phyloP scores from a whole-genome alignment of 2,113 vertebrate species.

The Bos taurus region ARS-UCD2.0 NC_037330.1:55800501-55801000 shows the following conservation, averaged over 20 bases:
- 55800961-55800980: too few relatives aligned
- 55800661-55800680: not conserved
- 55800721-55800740: not conserved
- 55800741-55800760: not conserved
- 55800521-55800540: not conserved
- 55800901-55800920: too few relatives aligned
- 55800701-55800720: not conserved
- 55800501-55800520: not conserved
- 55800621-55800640: not conserved
- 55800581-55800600: not conserved
- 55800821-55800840: not conserved
- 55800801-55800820: not conserved
- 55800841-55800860: not conserved
- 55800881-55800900: not conserved
- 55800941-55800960: too few relatives aligned
- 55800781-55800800: not conserved
- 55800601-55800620: not conserved
- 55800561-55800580: not conserved
- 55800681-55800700: not conserved
- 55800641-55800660: not conserved
- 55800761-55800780: not conserved
- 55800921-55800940: too few relatives aligned
- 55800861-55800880: not conserved
- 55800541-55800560: not conserved
- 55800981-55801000: too few relatives aligned